A percentile compares a stretch with the other conserved stretches of the same genome.
These are phyloP conservation scores for Neuroterus valhalla DNA, from an alignment of 1,140 invertebrate genomes.

Conservation along the genomic window DNA sequence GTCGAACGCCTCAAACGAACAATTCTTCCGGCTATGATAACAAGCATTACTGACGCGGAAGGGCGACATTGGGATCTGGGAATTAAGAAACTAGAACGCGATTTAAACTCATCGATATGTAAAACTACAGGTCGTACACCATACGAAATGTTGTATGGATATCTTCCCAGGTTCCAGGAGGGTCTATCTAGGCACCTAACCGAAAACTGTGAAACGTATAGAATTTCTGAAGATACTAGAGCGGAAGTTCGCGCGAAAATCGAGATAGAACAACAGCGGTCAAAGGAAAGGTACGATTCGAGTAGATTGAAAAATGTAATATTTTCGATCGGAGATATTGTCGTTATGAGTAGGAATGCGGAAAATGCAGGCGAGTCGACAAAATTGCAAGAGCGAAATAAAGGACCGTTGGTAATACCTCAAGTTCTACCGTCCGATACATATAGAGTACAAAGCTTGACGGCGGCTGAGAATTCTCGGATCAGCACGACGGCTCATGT, in stretches of 20 bases:
- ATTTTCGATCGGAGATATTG: slow-evolving; percentile 35
- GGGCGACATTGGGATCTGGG: slow-evolving; percentile 31
- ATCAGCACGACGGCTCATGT: no score
- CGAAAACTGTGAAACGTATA: slow-evolving; percentile 14
- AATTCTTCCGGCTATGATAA: slow-evolving; percentile 28
- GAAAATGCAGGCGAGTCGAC: slow-evolving; percentile 35
- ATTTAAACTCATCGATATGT: slow-evolving; percentile 36
- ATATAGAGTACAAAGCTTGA: slow-evolving; percentile 18
- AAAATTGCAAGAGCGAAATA: slow-evolving; percentile 34
- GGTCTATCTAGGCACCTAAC: slow-evolving; percentile 24
- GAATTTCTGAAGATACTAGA: background rate
- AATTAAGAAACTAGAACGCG: slow-evolving; percentile 22
- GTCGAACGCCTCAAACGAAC: no score
- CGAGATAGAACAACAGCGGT: slow-evolving; percentile 13
- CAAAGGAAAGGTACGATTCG: slow-evolving; percentile 32
- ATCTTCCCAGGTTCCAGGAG: slow-evolving; percentile 29
- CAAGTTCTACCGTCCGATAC: slow-evolving; percentile 29
- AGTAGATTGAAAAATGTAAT: slow-evolving; percentile 25
- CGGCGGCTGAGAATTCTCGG: no score
- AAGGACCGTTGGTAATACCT: slow-evolving; percentile 30
- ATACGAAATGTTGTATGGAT: slow-evolving; percentile 40
- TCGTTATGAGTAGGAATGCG: slow-evolving; percentile 27
- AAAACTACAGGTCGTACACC: slow-evolving; percentile 36
- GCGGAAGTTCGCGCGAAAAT: slow-evolving; percentile 30
- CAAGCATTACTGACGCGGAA: background rate